phyloP scores from a whole-genome alignment of 2,888 invertebrate species.

The Polydrusus pterygomalis region DNA sequence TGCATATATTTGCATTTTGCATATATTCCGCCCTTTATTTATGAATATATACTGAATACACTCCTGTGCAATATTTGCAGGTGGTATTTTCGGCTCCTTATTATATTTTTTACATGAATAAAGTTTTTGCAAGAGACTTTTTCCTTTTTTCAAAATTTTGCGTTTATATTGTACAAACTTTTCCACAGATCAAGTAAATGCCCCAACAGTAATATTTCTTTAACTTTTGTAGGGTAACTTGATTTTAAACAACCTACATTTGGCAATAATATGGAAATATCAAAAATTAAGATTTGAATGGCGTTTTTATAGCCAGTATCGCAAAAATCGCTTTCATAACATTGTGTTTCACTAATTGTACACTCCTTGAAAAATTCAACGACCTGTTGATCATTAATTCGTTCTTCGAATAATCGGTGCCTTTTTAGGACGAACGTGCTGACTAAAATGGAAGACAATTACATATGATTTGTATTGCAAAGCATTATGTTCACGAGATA shows the following conservation, averaged over 20 bases:
- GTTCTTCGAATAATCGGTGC: constrained; percentile 52
- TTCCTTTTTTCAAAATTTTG: too few species aligned
- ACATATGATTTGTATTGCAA: constrained; percentile 50
- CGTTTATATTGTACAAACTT: too few species aligned
- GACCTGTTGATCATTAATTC: constrained; percentile 50
- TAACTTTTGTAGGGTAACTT: neutral
- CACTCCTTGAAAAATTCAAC: constrained; percentile 55
- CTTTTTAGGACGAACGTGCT: constrained; percentile 48
- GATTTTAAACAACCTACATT: too few species aligned
- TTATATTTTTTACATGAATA: too few species aligned
- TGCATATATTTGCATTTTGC: too few species aligned
- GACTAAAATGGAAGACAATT: constrained; percentile 53
- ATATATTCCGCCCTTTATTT: too few species aligned
- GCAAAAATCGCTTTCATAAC: constrained; percentile 49
- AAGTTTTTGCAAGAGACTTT: too few species aligned
- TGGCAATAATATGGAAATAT: constrained; percentile 1
- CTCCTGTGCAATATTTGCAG: too few species aligned
- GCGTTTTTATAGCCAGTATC: constrained; percentile 24
- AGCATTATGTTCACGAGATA: constrained; percentile 35
- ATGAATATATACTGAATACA: too few species aligned
- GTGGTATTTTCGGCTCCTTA: too few species aligned
- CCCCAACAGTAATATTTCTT: too few species aligned
- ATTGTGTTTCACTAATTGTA: constrained; percentile 50
- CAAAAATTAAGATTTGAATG: constrained; percentile 15
- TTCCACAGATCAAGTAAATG: too few species aligned